Percentiles rank a stretch among this genome's conserved stretches.
phyloP scores from a whole-genome alignment of 2,797 vertebrate species.

The Neomorphus geoffroyi region DNA sequence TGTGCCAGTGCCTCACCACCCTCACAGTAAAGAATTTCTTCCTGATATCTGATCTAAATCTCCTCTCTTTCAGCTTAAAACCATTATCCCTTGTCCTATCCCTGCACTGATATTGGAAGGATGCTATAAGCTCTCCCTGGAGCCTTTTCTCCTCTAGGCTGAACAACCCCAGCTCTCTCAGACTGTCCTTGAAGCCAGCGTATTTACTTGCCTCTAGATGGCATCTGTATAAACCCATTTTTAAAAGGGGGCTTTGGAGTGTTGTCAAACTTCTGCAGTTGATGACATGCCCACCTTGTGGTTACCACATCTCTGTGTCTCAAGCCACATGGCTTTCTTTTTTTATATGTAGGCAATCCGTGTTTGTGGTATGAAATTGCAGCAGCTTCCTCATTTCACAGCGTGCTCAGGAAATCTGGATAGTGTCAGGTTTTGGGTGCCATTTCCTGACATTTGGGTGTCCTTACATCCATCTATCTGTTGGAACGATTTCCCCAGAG shows the following conservation, averaged over 20 bases:
- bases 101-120: too few species aligned
- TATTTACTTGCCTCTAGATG: neutral
- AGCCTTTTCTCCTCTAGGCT: too few species aligned
- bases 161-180: too few species aligned
- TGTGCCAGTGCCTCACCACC: too few species aligned
- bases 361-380: neutral
- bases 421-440: neutral
- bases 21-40: too few species aligned
- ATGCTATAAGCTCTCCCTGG: too few species aligned
- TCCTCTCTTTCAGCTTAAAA: too few species aligned
- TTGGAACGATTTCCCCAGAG: neutral
- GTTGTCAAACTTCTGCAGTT: neutral
- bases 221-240: neutral
- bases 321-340: neutral
- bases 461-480: neutral
- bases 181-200: neutral
- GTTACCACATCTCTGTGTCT: neutral
- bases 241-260: neutral
- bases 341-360: neutral
- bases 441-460: slow-evolving; percentile 9
- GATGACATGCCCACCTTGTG: neutral
- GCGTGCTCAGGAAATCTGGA: neutral
- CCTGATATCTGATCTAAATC: too few species aligned
- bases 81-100: too few species aligned
- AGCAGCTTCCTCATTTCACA: neutral